Base-by-base conservation (phyloP, 2,797 vertebrate genomes). In the Channa striata region DNA sequence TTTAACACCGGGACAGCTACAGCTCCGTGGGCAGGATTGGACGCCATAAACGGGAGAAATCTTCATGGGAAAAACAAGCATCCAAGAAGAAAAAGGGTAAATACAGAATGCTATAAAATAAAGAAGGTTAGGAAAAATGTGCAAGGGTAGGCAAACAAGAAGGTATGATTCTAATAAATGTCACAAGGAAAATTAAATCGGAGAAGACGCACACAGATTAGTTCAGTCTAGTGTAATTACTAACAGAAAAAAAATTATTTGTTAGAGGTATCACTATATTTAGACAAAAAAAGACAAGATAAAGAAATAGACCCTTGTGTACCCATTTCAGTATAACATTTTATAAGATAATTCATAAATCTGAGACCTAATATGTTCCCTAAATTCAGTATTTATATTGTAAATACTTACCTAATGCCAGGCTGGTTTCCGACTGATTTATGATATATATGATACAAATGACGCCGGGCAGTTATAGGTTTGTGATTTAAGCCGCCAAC, bases 1-100 rank as follows among this genome's bases (percentile, higher is more conserved):
- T 77, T 88, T 91, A 16, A 87, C 66, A 0, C 82, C 86, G 0
- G 89, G 88, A 58, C 90, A 93, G 80, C 87, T 92, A 25, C 92
- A 93, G 65, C 82, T 87, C 44, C 21, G 62, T 0, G 92, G 91
- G 47, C 92, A 92, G 68, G 87, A 78, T 0, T 79, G 78, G 40
- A 36, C 30, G 1, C 72, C 56, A 7, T 72, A 21, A 59, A 70
- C 59, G 14, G 71, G 59, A 5, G 47, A 23, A 43, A 87, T 78
- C 88, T 89, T 11, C 3, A 44, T 36, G 12, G 16, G 16, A 44
- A 34, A 30, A 16, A 52, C 30, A 56, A 2, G 2, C n/a, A 11
- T 2, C 2, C 3, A 57, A 5, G 25, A 4, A 6, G 23, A 2
- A 19, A 19, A 1, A 65, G 6, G 39, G 17, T 48, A 16, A 33